Evolutionary conservation across 2,113 vertebrate genomes (phyloP).

Genomic region (human): GRCh38 chr3:159757501-159758000

Average conservation of each 20-base stretch:
- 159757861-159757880: background rate
- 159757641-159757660: background rate
- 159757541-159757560: background rate
- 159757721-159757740: background rate
- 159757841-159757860: background rate
- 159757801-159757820: background rate
- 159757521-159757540: background rate
- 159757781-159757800: background rate
- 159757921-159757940: background rate
- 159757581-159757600: background rate
- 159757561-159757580: background rate
- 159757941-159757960: background rate
- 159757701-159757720: background rate
- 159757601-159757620: background rate
- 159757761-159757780: background rate
- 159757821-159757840: background rate
- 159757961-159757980: background rate
- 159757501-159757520: background rate
- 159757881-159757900: constrained; percentile 14
- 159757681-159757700: background rate
- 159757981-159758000: background rate
- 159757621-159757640: background rate
- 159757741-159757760: background rate
- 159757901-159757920: background rate
- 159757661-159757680: background rate